phyloP scores from a whole-genome alignment of 2,113 vertebrate species.

The Pelodiscus sinensis region DNA sequence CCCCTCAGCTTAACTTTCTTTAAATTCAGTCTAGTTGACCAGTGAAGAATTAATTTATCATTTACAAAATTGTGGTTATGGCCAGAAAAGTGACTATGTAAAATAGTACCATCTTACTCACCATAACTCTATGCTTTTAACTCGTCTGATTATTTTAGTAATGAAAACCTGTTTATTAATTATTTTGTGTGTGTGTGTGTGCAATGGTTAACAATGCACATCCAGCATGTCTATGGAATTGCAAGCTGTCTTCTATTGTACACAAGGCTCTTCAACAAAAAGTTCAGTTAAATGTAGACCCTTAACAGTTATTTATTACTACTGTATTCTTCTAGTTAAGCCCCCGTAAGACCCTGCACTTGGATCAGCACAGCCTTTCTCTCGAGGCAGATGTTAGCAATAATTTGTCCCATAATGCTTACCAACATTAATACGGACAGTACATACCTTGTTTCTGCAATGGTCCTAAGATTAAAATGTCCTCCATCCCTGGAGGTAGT shows the following conservation, averaged over 20 bases:
- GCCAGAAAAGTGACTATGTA: not conserved
- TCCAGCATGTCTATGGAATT: not conserved
- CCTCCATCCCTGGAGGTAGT: not conserved
- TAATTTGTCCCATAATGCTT: not conserved
- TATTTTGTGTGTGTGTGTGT: too few relatives aligned
- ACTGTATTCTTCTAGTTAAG: not conserved
- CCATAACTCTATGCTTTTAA: not conserved
- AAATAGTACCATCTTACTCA: not conserved
- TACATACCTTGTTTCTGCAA: not conserved
- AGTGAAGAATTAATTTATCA: not conserved
- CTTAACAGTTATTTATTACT: not conserved
- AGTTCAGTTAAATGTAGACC: not conserved
- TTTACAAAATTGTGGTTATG: not conserved
- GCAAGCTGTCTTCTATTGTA: not conserved
- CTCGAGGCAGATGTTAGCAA: not conserved
- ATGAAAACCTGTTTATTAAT: not conserved
- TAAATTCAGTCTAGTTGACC: not conserved
- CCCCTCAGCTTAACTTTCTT: not conserved
- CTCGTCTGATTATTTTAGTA: not conserved
- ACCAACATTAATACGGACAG: not conserved
- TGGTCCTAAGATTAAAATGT: not conserved
- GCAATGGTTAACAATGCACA: not conserved
- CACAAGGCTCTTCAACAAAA: not conserved
- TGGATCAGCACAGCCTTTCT: not conserved
- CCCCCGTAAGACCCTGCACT: not conserved